These are phyloP conservation scores for Oceanodroma leucorhoa DNA, from an alignment of 2,797 vertebrate genomes.

Conservation along the genomic window DNA sequence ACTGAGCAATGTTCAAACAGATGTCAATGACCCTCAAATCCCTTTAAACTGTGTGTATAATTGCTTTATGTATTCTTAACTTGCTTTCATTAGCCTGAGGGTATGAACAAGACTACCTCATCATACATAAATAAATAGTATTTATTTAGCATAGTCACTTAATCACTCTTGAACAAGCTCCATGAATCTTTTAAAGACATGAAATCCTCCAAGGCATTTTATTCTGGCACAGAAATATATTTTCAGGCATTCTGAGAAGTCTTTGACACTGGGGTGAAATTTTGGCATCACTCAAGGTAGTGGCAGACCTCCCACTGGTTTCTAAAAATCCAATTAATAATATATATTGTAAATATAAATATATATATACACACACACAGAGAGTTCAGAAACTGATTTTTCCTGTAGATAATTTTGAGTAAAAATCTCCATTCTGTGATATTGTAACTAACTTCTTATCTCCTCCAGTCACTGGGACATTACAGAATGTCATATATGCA, in stretches of 20 bases:
- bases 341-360: background rate
- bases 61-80: background rate
- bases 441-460: background rate
- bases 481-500: background rate
- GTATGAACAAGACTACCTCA: background rate
- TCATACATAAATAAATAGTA: background rate
- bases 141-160: constrained; percentile 16
- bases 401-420: background rate
- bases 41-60: background rate
- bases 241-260: constrained; percentile 14
- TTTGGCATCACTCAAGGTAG: background rate
- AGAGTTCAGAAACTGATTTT: background rate
- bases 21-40: background rate
- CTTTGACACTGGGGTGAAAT: background rate
- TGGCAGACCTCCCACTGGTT: background rate
- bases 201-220: constrained; percentile 8
- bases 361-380: accelerated
- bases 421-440: background rate
- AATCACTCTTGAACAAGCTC: constrained; percentile 31
- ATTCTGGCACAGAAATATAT: background rate
- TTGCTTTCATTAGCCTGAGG: background rate
- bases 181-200: constrained; percentile 7
- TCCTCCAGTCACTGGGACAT: background rate
- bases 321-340: background rate
- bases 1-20: background rate